A percentile compares a stretch with the other conserved stretches of the same genome.
These are phyloP conservation scores for Sitta carolinensis DNA, from an alignment of 2,797 vertebrate species.

Conservation along the genomic window DNA sequence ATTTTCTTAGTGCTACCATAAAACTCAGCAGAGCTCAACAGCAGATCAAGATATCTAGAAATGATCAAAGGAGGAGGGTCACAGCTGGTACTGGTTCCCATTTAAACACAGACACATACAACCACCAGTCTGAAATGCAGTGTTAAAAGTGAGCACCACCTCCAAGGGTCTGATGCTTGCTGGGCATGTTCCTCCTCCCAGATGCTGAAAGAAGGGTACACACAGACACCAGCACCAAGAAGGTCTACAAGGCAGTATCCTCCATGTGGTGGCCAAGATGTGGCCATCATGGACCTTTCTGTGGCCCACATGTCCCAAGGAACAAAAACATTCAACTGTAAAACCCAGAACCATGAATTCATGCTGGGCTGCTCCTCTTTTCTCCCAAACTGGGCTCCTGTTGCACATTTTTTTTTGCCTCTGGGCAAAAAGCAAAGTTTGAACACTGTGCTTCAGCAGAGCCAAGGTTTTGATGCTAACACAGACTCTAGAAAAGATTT, in stretches of 20 bases:
- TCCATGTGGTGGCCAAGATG: accelerated
- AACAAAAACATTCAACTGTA: not conserved
- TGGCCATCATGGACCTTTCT: accelerated
- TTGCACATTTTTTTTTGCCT: not conserved
- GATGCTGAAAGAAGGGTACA: not conserved
- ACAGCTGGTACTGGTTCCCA: not conserved
- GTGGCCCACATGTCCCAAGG: accelerated
- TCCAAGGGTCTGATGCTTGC: not conserved
- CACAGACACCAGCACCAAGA: not conserved
- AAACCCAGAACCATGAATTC: not conserved
- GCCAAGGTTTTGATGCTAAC: not conserved
- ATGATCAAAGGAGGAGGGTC: not conserved
- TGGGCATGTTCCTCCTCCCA: not conserved
- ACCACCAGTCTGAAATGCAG: not conserved
- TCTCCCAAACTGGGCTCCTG: accelerated
- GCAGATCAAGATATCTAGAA: not conserved
- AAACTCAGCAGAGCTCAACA: not conserved
- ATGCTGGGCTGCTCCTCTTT: not conserved
- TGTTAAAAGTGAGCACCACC: accelerated
- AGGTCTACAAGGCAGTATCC: accelerated
- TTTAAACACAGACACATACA: accelerated
- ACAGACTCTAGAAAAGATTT: not conserved
- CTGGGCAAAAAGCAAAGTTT: not conserved
- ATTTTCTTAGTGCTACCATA: not conserved
- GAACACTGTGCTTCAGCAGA: not conserved